Percentiles rank a stretch among this genome's conserved stretches.
Evolutionary conservation across 2,888 invertebrate genomes (phyloP).

Genomic region (Malachius bipustulatus): DNA sequence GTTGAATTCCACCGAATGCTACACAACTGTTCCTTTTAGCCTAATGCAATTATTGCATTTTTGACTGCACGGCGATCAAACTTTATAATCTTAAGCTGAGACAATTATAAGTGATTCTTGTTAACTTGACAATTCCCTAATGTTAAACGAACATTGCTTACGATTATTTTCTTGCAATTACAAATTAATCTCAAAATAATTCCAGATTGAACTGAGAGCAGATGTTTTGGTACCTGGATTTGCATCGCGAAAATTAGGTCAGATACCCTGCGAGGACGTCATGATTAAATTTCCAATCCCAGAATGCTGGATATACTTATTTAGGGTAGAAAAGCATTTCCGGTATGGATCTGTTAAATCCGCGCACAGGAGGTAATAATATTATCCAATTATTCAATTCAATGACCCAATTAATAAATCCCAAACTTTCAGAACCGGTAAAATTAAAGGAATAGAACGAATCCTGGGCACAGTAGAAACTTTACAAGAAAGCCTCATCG

Average conservation of each 20-base stretch:
- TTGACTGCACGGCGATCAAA: no score
- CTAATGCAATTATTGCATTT: no score
- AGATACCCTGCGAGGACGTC: constrained; percentile 96
- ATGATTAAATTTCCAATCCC: constrained; percentile 94
- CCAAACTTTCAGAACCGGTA: constrained; percentile 53
- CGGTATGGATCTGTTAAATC: constrained; percentile 96
- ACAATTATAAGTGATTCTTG: no score
- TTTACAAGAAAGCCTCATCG: constrained; percentile 82
- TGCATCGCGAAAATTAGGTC: constrained; percentile 87
- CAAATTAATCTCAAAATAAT: no score
- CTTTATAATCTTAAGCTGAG: no score
- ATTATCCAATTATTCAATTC: no score
- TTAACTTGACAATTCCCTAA: no score
- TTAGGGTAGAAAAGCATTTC: constrained; percentile 96
- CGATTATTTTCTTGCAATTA: no score
- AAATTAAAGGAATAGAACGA: constrained; percentile 85
- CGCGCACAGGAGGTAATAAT: constrained; percentile 60
- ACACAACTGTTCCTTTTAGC: no score
- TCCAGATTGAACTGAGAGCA: constrained; percentile 80
- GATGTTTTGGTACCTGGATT: constrained; percentile 96
- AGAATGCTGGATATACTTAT: constrained; percentile 98
- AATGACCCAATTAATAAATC: background rate
- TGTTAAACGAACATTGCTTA: no score
- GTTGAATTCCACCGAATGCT: no score
- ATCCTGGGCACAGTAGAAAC: constrained; percentile 86